phyloP scores from a whole-genome alignment of 2,888 invertebrate species.

The Rhabditoides inermis region DNA sequence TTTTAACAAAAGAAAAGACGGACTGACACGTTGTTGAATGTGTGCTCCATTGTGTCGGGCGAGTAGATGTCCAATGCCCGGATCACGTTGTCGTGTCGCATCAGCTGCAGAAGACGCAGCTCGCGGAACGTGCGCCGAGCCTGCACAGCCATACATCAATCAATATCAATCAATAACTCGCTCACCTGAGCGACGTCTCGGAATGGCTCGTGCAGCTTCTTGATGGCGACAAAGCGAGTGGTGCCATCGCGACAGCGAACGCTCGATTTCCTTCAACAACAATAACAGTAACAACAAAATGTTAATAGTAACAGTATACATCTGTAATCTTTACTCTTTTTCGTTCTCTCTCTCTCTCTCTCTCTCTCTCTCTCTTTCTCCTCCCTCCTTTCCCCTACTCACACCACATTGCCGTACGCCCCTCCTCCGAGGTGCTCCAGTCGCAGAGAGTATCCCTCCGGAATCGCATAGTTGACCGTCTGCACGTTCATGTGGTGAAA shows the following conservation, averaged over 20 bases:
- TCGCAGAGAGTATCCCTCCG: conserved; percentile 21
- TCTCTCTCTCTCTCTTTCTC: too few relatives aligned
- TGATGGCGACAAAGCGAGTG: conserved; percentile 36
- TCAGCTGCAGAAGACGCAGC: conserved; percentile 85
- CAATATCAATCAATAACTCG: background rate
- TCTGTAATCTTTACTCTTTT: too few relatives aligned
- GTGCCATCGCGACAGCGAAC: conserved; percentile 21
- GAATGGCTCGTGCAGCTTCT: conserved; percentile 42
- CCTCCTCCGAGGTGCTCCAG: conserved; percentile 41
- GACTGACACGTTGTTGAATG: conserved; percentile 41
- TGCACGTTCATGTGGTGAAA: conserved; percentile 17
- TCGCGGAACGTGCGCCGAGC: conserved; percentile 95
- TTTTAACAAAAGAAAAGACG: conserved; percentile 2
- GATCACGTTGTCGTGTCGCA: conserved; percentile 97
- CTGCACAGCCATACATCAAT: conserved; percentile 11
- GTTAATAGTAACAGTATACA: too few relatives aligned
- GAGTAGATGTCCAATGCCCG: conserved; percentile 44
- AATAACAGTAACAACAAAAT: too few relatives aligned
- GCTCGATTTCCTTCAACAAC: conserved; percentile 25
- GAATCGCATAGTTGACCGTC: conserved; percentile 38
- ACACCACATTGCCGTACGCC: conserved; percentile 48
- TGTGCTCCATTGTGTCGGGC: conserved; percentile 26
- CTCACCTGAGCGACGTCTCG: conserved; percentile 20
- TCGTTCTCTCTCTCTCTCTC: too few relatives aligned
- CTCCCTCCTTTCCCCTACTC: conserved; percentile 15